Evolutionary conservation across 2,888 invertebrate genomes (phyloP).

Genomic region (Theristus sp.): DNA sequence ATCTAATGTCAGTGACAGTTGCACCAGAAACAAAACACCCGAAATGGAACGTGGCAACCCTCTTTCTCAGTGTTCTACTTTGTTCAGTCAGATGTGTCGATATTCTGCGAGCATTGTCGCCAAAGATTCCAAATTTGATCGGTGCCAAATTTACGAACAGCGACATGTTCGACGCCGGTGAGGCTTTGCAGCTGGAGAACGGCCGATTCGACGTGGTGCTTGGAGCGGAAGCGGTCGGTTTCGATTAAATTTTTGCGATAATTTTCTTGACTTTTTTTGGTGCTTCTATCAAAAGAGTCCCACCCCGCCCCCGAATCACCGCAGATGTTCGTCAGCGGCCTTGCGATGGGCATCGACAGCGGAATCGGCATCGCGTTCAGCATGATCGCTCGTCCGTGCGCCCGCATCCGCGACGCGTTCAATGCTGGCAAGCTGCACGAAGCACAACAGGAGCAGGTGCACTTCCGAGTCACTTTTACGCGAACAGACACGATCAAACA

Average conservation of each 20-base stretch:
- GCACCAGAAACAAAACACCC: no score
- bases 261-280: no score
- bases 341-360: not conserved
- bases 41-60: no score
- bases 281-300: no score
- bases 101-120: not conserved
- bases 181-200: not conserved
- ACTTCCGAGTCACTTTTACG: no score
- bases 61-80: no score
- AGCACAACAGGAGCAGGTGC: not conserved
- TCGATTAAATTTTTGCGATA: not conserved
- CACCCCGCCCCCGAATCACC: no score
- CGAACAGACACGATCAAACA: not conserved
- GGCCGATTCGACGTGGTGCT: not conserved
- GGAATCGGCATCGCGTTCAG: not conserved
- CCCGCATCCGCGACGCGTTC: not conserved
- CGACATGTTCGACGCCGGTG: not conserved
- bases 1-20: no score
- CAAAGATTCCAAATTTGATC: not conserved
- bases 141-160: not conserved
- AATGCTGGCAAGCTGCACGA: not conserved
- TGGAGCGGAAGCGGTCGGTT: not conserved
- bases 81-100: not conserved
- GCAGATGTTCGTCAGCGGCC: not conserved
- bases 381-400: not conserved